Conservation (phyloP, 2,113 vertebrate genomes). For the Pyrgilauda ruficollis region DNA sequence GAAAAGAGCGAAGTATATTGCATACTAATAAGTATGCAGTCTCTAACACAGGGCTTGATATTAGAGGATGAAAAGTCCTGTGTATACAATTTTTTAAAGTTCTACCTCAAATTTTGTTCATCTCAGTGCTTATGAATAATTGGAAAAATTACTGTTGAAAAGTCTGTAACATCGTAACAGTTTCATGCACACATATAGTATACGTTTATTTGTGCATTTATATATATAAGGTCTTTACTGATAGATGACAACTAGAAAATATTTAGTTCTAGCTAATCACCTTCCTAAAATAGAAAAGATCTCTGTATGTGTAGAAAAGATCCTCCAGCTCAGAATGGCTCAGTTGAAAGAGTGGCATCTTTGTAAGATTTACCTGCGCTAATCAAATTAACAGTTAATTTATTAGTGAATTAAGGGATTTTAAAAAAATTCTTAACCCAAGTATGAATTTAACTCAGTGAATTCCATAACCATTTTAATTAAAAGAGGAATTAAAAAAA, state of each 20-base stretch:
- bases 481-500: fast-evolving
- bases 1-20: neutral
- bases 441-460: neutral
- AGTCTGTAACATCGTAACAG: neutral
- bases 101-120: neutral
- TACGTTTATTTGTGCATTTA: neutral
- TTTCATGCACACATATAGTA: neutral
- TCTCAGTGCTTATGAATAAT: neutral
- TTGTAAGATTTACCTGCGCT: neutral
- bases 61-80: neutral
- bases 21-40: neutral
- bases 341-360: neutral
- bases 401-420: neutral
- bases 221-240: neutral
- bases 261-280: neutral
- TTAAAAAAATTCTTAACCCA: neutral
- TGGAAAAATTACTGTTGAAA: neutral
- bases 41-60: neutral
- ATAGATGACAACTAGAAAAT: neutral
- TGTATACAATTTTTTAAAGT: neutral
- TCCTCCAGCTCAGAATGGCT: neutral
- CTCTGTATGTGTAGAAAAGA: neutral
- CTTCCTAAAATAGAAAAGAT: neutral
- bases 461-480: neutral
- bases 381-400: neutral